Evolutionary conservation across 2,888 invertebrate species (phyloP), one percentile per base, ranked within the genome.

Genomic region (Tetramorium bicarinatum): DNA sequence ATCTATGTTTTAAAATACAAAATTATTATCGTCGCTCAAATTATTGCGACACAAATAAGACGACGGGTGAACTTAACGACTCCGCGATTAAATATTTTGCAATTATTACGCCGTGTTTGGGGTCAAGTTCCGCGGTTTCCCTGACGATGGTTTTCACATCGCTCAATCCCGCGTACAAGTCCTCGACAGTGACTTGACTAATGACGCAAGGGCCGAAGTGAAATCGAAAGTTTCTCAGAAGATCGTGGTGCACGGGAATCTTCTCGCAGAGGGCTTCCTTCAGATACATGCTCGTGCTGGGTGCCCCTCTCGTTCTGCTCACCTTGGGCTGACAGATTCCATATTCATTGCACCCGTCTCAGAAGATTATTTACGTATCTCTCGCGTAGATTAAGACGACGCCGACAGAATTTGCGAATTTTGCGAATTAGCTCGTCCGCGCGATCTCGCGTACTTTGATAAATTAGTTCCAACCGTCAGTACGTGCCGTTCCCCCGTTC

Each of bases 211-310:
- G 71, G 9, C 93, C 92, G 80, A 92, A 88, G 29, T 90, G 87
- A 49, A 87, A 90, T 41, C 91, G 92, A 62, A 94, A 92, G 71
- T 92, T 91, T 61, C 94, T 86, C 18, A 94, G 77, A 0, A 93
- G 87, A 75, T 94, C 94, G 34, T 94, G 90, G 29, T 94, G 92
- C 13, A 93, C 61, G 0, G 93, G 93, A 61, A 94, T 94, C 81
- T 94, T 94, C 74, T 94, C 94, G 74, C 91, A 91, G 0, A 94
- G 82, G 1, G 92, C 94, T 81, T 94, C 94, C 79, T 94, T 94
- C 47, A 93, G 87, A 75, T 93, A 88, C 34, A 82, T 89, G 49
- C 92, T 93, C 3, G 91, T 91, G 69, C 93, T 94, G 1, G 93
- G 93, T 6, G 72, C 82, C 3, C 93, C 93, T 52, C 91, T 89